These are phyloP conservation scores for Latrodectus hesperus DNA, from an alignment of 2,888 invertebrate genomes.

Conservation along the genomic window DNA sequence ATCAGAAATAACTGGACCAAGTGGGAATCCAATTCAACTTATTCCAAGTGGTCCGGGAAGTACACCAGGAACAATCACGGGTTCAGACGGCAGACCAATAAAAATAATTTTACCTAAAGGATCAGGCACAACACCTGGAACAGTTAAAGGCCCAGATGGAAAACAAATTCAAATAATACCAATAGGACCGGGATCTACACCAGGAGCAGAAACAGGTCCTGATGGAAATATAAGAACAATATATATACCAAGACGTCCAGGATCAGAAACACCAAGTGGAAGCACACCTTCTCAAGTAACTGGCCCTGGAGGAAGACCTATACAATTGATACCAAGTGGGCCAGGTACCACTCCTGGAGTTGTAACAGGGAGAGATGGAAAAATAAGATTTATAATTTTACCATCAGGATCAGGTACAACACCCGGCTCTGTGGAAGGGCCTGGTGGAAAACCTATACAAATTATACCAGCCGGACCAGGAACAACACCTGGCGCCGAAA, in stretches of 20 bases:
- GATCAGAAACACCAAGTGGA: not conserved
- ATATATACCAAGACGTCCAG: not conserved
- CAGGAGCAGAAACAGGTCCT: slow-evolving; percentile 13
- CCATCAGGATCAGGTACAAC: slow-evolving; percentile 9
- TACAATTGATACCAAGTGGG: slow-evolving; percentile 17
- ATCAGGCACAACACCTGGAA: slow-evolving; percentile 13
- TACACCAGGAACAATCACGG: slow-evolving; percentile 4
- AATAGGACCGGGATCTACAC: slow-evolving; percentile 7
- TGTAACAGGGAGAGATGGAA: slow-evolving; percentile 18
- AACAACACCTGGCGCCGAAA: slow-evolving; percentile 18
- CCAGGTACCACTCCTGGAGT: slow-evolving; percentile 27
- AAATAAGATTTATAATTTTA: slow-evolving; percentile 6
- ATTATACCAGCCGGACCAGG: slow-evolving; percentile 12
- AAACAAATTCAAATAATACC: slow-evolving; percentile 6
- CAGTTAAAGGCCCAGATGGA: slow-evolving; percentile 6
- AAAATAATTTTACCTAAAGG: slow-evolving; percentile 12
- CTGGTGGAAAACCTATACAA: slow-evolving; percentile 5
- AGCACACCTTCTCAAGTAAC: not conserved
- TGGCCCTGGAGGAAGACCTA: slow-evolving; percentile 4
- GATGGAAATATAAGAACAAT: slow-evolving; percentile 1
- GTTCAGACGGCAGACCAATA: not conserved
- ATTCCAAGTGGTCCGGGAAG: not conserved
- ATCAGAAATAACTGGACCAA: not conserved
- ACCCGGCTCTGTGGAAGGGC: slow-evolving; percentile 15
- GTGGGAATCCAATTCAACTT: not conserved